Evolutionary conservation across 2,113 vertebrate genomes (phyloP).

Genomic region (Peromyscus polionotus): DNA sequence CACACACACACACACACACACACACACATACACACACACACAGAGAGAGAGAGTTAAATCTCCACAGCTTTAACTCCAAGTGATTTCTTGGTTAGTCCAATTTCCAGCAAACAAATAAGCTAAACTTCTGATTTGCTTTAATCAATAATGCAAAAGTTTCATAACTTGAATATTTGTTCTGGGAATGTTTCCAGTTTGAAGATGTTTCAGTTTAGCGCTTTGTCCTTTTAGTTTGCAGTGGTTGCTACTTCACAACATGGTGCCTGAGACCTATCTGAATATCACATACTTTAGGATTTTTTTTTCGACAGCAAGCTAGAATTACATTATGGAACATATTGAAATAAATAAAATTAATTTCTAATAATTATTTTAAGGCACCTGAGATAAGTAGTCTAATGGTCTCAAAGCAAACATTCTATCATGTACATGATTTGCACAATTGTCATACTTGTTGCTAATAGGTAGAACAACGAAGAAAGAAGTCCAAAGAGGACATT

Average conservation of each 20-base stretch:
- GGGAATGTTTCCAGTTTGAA: background rate
- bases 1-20: background rate
- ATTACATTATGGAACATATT: background rate
- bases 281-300: background rate
- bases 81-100: background rate
- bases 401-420: background rate
- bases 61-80: background rate
- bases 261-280: background rate
- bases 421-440: background rate
- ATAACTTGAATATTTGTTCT: background rate
- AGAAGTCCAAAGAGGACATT: background rate
- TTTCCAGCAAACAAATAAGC: background rate
- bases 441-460: background rate
- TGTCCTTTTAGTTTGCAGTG: background rate
- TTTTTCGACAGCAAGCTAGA: accelerated
- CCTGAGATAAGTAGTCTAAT: background rate
- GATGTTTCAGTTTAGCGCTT: background rate
- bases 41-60: background rate
- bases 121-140: background rate
- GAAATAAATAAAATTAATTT: background rate
- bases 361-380: background rate
- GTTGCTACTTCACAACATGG: background rate
- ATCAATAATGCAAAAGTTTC: background rate
- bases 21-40: background rate
- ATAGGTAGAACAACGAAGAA: background rate